Percentiles rank a stretch among this genome's conserved stretches.
Conservation (phyloP, 2,113 vertebrate genomes). For the Hydrochoerus hydrochaeris region DNA sequence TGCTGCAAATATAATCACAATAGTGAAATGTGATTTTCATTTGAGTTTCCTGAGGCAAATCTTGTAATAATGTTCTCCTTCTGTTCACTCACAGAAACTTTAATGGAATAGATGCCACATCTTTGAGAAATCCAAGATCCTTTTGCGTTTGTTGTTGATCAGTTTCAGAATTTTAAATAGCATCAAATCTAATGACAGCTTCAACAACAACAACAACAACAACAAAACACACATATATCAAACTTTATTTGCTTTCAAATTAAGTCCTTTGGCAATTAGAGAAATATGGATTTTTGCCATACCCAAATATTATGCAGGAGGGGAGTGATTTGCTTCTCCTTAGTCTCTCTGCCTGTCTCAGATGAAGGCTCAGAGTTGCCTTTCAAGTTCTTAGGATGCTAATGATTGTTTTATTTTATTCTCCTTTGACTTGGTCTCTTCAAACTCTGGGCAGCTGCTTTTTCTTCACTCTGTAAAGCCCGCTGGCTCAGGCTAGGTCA, state of each 20-base stretch:
- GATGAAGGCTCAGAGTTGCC: neutral
- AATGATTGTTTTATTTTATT: slow-evolving; percentile 53
- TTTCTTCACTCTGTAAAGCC: neutral
- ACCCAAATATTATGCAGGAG: neutral
- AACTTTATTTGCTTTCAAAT: slow-evolving; percentile 4
- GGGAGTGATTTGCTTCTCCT: neutral
- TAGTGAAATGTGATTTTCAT: slow-evolving; percentile 59
- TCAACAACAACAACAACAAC: neutral
- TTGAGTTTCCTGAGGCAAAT: neutral
- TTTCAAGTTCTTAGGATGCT: neutral
- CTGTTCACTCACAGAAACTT: slow-evolving; percentile 11
- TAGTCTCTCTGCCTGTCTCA: neutral
- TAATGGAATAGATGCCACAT: neutral
- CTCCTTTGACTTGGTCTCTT: slow-evolving; percentile 2
- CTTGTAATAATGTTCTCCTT: slow-evolving; percentile 33
- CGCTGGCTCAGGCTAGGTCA: neutral
- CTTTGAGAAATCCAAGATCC: neutral
- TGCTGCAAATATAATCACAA: slow-evolving; percentile 35
- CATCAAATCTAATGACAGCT: neutral
- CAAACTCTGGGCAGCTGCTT: neutral
- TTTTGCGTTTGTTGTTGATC: neutral
- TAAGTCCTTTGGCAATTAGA: neutral
- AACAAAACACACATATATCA: neutral
- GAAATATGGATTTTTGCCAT: neutral
- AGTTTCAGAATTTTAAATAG: slow-evolving; percentile 52